Percentiles rank a stretch among this genome's conserved stretches.
Conservation (phyloP, 2,888 invertebrate species). For the Steinernema hermaphroditum region DNA sequence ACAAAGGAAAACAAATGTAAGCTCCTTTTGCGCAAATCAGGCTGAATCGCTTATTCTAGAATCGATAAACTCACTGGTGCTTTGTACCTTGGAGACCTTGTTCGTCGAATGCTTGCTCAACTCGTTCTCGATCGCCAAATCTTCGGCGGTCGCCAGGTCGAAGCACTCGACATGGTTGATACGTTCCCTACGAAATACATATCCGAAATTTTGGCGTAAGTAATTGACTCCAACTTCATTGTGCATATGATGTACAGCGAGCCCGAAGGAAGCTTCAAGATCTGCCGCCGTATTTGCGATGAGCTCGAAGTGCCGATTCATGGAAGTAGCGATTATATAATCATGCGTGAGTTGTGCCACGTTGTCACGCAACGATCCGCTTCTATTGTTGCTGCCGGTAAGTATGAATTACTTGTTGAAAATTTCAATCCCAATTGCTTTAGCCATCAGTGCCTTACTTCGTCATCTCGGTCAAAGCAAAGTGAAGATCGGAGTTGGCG, state of each 20-base stretch:
- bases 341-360: conserved; percentile 65
- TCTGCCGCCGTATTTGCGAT: conserved; percentile 64
- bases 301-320: conserved; percentile 65
- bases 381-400: conserved; percentile 65
- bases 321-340: conserved; percentile 61
- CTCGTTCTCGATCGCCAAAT: conserved; percentile 59
- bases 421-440: conserved; percentile 27
- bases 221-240: conserved; percentile 32
- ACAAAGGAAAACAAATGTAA: conserved; percentile 66
- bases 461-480: conserved; percentile 55
- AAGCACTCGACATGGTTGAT: conserved; percentile 60
- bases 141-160: conserved; percentile 61
- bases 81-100: conserved; percentile 66
- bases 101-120: conserved; percentile 62
- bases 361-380: conserved; percentile 62
- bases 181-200: conserved; percentile 67
- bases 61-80: conserved; percentile 67
- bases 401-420: conserved; percentile 11
- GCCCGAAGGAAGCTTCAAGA: conserved; percentile 59
- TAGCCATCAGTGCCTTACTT: conserved; percentile 65
- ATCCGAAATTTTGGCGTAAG: conserved; percentile 63
- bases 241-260: too few relatives aligned
- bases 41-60: conserved; percentile 44
- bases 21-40: conserved; percentile 24
- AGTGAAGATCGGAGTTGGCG: conserved; percentile 66